Evolutionary conservation across 1,140 invertebrate species (phyloP).

Genomic region (Musca domestica): DNA sequence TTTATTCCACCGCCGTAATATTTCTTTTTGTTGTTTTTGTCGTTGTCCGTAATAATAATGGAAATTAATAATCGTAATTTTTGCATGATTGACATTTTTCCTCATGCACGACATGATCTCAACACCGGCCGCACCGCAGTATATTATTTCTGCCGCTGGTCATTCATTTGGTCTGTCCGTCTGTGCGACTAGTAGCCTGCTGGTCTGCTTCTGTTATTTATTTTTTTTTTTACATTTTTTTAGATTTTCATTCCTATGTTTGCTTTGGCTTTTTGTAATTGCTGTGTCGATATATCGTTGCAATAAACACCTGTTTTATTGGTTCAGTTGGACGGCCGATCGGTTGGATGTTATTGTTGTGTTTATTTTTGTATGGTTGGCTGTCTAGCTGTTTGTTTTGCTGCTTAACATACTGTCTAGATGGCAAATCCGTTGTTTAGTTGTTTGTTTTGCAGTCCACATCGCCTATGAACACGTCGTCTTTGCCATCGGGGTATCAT

Average conservation of each 20-base stretch:
- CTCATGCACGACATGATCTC: conserved; percentile 19
- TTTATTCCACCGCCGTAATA: too few relatives aligned
- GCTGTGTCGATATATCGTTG: conserved; percentile 10
- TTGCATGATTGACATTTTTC: conserved; percentile 30
- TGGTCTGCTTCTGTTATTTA: background rate
- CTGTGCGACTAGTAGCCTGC: conserved; percentile 1
- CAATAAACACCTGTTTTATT: conserved; percentile 25
- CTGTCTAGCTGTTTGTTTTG: too few relatives aligned
- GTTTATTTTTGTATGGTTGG: too few relatives aligned
- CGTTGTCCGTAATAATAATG: conserved; percentile 12
- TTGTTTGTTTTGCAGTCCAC: too few relatives aligned
- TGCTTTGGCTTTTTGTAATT: conserved; percentile 25
- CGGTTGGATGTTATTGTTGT: too few relatives aligned
- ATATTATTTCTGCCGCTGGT: too few relatives aligned
- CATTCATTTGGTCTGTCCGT: background rate
- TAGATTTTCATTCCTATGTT: conserved; percentile 15
- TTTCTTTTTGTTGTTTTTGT: too few relatives aligned
- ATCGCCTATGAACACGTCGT: too few relatives aligned
- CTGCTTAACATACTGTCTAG: too few relatives aligned
- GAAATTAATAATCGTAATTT: conserved; percentile 29
- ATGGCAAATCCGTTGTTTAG: too few relatives aligned
- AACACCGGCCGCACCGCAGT: background rate
- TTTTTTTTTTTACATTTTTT: conserved; percentile 1
- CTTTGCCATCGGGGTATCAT: too few relatives aligned
- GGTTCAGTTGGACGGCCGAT: background rate